phyloP scores from a whole-genome alignment of 2,797 vertebrate species.

The Parauchenoglanis punctatus region DNA sequence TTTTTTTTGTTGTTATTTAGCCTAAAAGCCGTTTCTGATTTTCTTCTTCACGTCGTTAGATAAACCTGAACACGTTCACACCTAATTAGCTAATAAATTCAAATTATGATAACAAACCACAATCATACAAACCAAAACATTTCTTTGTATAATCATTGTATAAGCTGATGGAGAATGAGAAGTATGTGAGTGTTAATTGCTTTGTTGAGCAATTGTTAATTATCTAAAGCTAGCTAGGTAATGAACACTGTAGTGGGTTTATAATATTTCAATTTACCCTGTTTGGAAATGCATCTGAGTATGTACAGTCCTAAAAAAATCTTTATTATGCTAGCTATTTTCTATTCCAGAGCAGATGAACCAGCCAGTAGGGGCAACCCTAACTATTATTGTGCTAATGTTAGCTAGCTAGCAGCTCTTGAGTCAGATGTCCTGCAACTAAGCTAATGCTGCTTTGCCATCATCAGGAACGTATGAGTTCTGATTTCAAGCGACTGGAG shows the following conservation, averaged over 20 bases:
- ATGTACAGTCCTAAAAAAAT: background rate
- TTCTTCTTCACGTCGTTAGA: background rate
- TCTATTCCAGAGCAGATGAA: background rate
- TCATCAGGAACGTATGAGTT: background rate
- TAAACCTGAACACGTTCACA: background rate
- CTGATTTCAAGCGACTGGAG: background rate
- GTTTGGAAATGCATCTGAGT: background rate
- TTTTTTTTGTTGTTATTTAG: background rate
- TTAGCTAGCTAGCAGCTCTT: background rate
- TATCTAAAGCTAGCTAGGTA: background rate
- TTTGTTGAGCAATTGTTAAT: background rate
- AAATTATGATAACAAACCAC: background rate
- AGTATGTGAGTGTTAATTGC: background rate
- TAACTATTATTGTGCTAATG: background rate
- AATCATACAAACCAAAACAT: background rate
- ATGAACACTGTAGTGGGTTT: background rate
- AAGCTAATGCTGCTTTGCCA: background rate
- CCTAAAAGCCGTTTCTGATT: background rate
- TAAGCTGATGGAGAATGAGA: background rate
- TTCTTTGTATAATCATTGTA: background rate
- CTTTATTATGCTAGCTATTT: background rate
- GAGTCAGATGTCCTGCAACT: background rate
- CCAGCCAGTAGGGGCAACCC: background rate
- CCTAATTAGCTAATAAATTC: background rate
- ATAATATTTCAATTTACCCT: background rate